Evolutionary conservation across 2,797 vertebrate species (phyloP).

Genomic region (Saxicola maurus): DNA sequence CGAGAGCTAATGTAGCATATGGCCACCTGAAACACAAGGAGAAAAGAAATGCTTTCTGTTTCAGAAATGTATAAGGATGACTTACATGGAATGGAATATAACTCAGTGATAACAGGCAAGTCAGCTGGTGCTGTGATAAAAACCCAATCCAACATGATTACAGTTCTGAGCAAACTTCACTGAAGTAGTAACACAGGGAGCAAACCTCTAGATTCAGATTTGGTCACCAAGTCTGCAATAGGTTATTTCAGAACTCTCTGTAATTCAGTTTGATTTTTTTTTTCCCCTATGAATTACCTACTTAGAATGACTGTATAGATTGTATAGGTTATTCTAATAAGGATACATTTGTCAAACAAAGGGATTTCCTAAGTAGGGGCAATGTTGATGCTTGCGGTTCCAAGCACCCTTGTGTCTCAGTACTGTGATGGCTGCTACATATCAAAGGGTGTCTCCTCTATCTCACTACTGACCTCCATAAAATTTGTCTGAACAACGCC

Average conservation of each 20-base stretch:
- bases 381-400: not conserved
- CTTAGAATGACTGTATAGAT: not conserved
- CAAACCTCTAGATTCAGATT: not conserved
- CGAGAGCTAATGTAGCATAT: constrained; percentile 93
- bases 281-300: not conserved
- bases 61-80: not conserved
- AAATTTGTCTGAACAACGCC: not conserved
- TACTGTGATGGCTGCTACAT: not conserved
- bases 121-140: not conserved
- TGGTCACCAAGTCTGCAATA: not conserved
- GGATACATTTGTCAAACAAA: not conserved
- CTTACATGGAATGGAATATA: not conserved
- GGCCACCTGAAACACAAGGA: constrained; percentile 78
- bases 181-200: rapidly evolving
- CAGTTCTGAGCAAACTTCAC: not conserved
- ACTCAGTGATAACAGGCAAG: not conserved
- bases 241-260: rapidly evolving
- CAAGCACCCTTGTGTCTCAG: not conserved
- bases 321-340: not conserved
- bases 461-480: not conserved
- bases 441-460: not conserved
- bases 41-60: not conserved
- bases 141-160: not conserved
- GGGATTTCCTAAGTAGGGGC: not conserved
- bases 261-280: not conserved